A percentile compares a stretch with the other conserved stretches of the same genome.
Evolutionary conservation across 2,888 invertebrate species (phyloP).

Genomic region (Aphodius sticticus): DNA sequence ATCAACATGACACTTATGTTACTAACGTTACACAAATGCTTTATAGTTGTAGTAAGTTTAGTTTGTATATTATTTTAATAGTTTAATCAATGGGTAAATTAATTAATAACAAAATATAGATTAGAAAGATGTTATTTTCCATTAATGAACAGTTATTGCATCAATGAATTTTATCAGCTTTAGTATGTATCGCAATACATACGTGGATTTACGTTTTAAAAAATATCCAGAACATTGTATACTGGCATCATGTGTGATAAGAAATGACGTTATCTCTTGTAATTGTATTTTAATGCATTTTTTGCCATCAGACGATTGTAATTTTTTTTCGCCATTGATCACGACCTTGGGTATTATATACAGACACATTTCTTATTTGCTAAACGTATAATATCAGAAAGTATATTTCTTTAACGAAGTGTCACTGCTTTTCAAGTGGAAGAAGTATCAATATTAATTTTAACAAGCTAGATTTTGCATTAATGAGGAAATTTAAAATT

Average conservation of each 20-base stretch:
- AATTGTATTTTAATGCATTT: neutral
- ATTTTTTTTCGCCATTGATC: neutral
- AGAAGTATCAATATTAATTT: too few relatives aligned
- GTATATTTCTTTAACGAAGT: too few relatives aligned
- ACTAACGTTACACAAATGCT: too few relatives aligned
- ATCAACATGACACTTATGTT: too few relatives aligned
- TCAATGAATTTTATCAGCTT: neutral
- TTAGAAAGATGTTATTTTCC: neutral
- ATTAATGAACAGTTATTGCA: neutral
- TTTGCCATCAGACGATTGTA: neutral
- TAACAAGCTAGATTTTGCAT: too few relatives aligned
- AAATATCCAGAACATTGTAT: neutral
- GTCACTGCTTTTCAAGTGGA: too few relatives aligned
- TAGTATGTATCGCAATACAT: neutral
- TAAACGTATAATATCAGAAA: too few relatives aligned
- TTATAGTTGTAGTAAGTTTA: too few relatives aligned
- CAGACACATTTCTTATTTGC: neutral
- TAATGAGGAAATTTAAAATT: too few relatives aligned
- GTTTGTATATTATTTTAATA: too few relatives aligned
- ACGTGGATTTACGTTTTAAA: neutral
- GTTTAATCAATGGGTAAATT: too few relatives aligned
- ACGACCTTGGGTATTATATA: neutral
- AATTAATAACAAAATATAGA: neutral
- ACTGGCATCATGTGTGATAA: too few relatives aligned
- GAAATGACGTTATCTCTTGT: neutral